Evolutionary conservation across 92 coral and sea anemone species (phyloP).

Genomic region (Blastomussa wellsi): DNA sequence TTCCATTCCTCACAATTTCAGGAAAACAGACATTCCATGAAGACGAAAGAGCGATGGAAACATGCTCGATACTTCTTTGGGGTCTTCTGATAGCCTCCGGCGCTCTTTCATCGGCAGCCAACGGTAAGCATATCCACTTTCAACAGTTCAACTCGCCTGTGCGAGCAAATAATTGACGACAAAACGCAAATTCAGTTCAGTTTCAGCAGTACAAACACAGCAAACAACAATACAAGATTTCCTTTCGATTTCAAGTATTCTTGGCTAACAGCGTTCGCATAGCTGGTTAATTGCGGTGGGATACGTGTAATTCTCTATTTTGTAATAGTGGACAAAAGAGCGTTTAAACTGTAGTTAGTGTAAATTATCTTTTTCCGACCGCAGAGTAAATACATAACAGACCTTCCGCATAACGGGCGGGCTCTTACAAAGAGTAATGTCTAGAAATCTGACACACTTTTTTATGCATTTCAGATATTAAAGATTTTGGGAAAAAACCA

Average conservation of each 20-base stretch:
- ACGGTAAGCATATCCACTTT: conserved; percentile 48
- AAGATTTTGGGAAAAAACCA: conserved; percentile 15
- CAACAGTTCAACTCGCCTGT: neutral
- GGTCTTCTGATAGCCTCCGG: conserved; percentile 43
- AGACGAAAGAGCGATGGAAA: conserved; percentile 55
- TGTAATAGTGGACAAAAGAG: conserved; percentile 62
- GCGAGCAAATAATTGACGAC: neutral
- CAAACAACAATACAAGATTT: neutral
- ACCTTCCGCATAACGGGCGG: neutral
- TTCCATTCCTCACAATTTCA: conserved; percentile 27
- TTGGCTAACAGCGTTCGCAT: neutral
- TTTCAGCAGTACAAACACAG: neutral
- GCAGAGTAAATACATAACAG: conserved; percentile 43
- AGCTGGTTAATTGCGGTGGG: conserved; percentile 5
- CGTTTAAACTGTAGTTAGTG: conserved; percentile 63
- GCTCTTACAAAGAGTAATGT: neutral
- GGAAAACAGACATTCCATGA: conserved; percentile 52
- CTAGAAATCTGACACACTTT: neutral
- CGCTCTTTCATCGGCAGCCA: conserved; percentile 37
- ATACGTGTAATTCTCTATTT: conserved; percentile 14
- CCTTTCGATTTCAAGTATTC: neutral
- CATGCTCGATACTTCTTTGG: conserved; percentile 33
- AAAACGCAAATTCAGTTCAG: neutral
- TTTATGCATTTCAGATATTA: conserved; percentile 19
- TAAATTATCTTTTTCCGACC: conserved; percentile 50